Conservation (phyloP, 2,888 invertebrate species). For the Empis livida region DNA sequence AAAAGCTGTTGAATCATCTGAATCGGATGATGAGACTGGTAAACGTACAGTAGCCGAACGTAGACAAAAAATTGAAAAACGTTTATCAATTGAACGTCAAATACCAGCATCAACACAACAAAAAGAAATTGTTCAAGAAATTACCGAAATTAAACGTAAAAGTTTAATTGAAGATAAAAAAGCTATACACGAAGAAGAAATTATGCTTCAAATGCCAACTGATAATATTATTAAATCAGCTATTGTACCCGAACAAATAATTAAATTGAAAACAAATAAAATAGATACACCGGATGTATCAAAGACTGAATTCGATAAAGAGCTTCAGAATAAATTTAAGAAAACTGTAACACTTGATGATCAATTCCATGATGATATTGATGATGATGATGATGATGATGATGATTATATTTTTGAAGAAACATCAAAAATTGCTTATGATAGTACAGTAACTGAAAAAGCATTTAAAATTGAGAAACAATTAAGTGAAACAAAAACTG, state of each 20-base stretch:
- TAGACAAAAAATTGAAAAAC: conserved; percentile 61
- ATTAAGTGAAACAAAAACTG: conserved; percentile 1
- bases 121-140: conserved; percentile 60
- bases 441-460: conserved; percentile 14
- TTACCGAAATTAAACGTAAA: conserved; percentile 55
- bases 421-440: conserved; percentile 19
- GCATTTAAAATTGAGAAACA: conserved; percentile 3
- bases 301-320: conserved; percentile 34
- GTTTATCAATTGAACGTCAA: conserved; percentile 52
- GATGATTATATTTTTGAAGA: conserved; percentile 10
- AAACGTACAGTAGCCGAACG: conserved; percentile 64
- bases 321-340: conserved; percentile 32
- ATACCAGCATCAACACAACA: conserved; percentile 61
- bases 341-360: conserved; percentile 26
- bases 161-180: conserved; percentile 38
- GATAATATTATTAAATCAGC: conserved; percentile 35
- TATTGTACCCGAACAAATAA: conserved; percentile 31
- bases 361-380: conserved; percentile 9
- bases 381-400: conserved; percentile 8
- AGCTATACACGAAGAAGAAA: conserved; percentile 36
- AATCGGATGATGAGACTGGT: conserved; percentile 47
- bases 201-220: conserved; percentile 34
- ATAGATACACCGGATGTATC: conserved; percentile 30
- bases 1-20: conserved; percentile 52
- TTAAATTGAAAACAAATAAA: conserved; percentile 35